These are phyloP conservation scores for Sminthopsis crassicaudata DNA, from an alignment of 2,113 vertebrate genomes.

Conservation along the genomic window DNA sequence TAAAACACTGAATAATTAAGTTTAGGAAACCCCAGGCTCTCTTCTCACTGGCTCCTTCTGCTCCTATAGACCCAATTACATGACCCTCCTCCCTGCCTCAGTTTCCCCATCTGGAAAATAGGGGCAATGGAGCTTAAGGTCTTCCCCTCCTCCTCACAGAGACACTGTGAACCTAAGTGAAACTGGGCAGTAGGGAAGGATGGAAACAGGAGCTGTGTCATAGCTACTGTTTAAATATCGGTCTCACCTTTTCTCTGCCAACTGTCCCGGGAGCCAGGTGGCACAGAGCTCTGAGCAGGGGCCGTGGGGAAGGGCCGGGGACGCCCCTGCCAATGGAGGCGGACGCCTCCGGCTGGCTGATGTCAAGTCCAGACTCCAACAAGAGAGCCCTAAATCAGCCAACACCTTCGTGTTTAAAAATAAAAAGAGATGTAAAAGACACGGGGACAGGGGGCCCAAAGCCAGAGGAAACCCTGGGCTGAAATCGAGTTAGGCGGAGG, in stretches of 20 bases:
- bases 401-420: constrained; percentile 5
- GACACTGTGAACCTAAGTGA: accelerated
- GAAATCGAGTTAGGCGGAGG: background rate
- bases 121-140: background rate
- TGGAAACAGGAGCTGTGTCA: background rate
- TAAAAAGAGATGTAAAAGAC: background rate
- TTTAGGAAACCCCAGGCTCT: accelerated
- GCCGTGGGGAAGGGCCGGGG: background rate
- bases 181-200: background rate
- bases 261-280: background rate
- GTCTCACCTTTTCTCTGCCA: background rate
- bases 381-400: constrained; percentile 27
- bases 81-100: accelerated
- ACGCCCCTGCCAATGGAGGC: background rate
- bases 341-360: background rate
- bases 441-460: background rate
- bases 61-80: background rate
- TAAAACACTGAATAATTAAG: background rate
- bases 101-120: background rate
- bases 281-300: background rate
- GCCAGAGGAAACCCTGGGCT: background rate
- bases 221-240: background rate
- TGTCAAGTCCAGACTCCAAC: constrained; percentile 1
- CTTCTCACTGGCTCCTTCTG: no score
- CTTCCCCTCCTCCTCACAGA: accelerated